A percentile compares a stretch with the other conserved stretches of the same genome.
Conservation (phyloP, 2,113 vertebrate genomes). For the Pampusana beccarii region DNA sequence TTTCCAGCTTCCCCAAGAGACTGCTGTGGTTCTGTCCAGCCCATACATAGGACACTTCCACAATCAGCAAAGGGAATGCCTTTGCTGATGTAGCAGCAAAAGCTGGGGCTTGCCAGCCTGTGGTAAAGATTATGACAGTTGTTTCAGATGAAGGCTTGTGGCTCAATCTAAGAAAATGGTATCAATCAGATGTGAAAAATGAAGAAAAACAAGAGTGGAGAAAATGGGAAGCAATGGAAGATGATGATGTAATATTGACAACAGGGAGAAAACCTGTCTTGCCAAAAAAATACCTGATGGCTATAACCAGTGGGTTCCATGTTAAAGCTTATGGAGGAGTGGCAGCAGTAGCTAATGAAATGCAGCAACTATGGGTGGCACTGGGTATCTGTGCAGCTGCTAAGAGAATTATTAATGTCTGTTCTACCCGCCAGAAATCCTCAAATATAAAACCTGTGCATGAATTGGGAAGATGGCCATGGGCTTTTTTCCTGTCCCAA, state of each 20-base stretch:
- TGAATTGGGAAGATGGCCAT: background rate
- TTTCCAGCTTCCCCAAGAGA: background rate
- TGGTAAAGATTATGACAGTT: background rate
- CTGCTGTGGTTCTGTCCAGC: background rate
- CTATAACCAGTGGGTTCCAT: background rate
- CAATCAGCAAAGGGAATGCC: background rate
- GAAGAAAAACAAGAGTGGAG: background rate
- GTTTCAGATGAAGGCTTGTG: background rate
- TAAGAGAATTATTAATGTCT: background rate
- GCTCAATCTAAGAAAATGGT: background rate
- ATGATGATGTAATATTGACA: background rate
- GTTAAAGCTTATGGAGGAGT: background rate
- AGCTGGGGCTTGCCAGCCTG: accelerated
- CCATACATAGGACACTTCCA: background rate
- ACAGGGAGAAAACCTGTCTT: background rate
- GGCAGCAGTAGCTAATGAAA: background rate
- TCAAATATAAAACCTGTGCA: background rate
- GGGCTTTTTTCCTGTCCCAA: background rate
- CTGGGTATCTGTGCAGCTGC: background rate
- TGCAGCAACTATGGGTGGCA: background rate
- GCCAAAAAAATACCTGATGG: background rate
- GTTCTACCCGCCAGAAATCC: background rate
- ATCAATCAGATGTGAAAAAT: background rate
- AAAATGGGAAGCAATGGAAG: background rate
- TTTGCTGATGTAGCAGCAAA: background rate